Evolutionary conservation across 2,888 invertebrate genomes (phyloP), one percentile per base, ranked within the genome.

Genomic region (Drosophila tanythrix): DNA sequence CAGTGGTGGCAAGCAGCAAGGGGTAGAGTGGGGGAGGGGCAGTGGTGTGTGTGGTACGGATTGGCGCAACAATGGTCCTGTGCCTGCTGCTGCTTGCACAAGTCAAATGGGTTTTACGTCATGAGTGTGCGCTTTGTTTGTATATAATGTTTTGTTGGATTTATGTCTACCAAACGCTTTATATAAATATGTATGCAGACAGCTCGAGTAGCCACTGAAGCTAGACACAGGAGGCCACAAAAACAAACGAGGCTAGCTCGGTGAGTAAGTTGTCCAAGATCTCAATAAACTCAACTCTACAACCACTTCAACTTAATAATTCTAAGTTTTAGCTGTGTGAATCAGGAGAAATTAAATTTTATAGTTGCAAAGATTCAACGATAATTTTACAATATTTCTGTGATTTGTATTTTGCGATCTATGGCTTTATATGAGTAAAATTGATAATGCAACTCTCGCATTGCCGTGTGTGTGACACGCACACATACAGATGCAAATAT

Each of bases 101-200:
- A 76, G 80, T 65, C 64, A 69, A 71, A 78, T 79, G 81, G 76
- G 61, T 67, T 76, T 80, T 57, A 31, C 76, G 76, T 48, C 80
- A 80, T 75, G 69, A 58, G 69, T 57, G 68, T 60, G 55, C 46
- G 59, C 68, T 73, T 70, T 81, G 79, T 79, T 77, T 81, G 79
- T 79, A 75, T 67, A 79, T 82, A 75, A 73, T 82, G 73, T 82
- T 76, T 79, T 82, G 79, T 69, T 82, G 81, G 82, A 82, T 81
- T 76, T 81, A 73, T 81, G 82, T 79, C 81, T 82, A 75, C 64
- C 80, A 71, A 78, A 79, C 80, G 80, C 65, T 79, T 72, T 79
- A 80, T 80, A 79, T 76, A 79, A 76, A 79, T 80, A 79, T 74
- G 61, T 69, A 72, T 79, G 81, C 79, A 79, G 76, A 80, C 80